phyloP scores from a whole-genome alignment of 2,113 vertebrate species.

The Tringa solitaria region DNA sequence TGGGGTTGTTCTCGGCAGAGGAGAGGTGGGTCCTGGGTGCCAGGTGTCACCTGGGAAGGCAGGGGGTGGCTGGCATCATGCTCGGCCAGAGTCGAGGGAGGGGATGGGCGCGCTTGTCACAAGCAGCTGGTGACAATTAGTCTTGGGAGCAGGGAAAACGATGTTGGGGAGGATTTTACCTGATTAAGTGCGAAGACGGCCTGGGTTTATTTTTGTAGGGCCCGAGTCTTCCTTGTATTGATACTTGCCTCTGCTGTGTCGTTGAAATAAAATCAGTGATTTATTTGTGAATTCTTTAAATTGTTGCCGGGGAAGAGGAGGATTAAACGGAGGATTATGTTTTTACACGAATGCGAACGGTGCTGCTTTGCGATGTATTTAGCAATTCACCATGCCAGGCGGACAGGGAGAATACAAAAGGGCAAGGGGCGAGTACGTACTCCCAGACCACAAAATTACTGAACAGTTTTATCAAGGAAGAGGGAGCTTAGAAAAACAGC shows the following conservation, averaged over 20 bases:
- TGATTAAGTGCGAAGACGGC: not conserved
- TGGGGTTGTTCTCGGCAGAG: not conserved
- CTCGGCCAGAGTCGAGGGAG: not conserved
- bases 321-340: not conserved
- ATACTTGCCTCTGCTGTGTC: not conserved
- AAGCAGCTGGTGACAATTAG: not conserved
- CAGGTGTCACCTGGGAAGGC: not conserved
- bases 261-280: conserved; percentile 33
- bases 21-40: not conserved
- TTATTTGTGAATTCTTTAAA: conserved; percentile 46
- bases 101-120: not conserved
- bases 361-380: not conserved
- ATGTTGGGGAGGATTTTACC: not conserved
- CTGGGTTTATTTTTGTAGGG: not conserved
- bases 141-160: not conserved
- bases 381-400: not conserved
- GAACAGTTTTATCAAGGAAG: not conserved
- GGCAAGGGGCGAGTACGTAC: not conserved
- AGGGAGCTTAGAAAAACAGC: not conserved
- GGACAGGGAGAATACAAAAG: not conserved
- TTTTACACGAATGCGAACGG: not conserved
- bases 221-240: not conserved
- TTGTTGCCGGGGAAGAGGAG: not conserved
- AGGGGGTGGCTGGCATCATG: accelerated
- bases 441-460: not conserved